Percentiles rank a stretch among this genome's conserved stretches.
Conservation (phyloP, 2,113 vertebrate genomes). For the Microcebus murinus region DNA sequence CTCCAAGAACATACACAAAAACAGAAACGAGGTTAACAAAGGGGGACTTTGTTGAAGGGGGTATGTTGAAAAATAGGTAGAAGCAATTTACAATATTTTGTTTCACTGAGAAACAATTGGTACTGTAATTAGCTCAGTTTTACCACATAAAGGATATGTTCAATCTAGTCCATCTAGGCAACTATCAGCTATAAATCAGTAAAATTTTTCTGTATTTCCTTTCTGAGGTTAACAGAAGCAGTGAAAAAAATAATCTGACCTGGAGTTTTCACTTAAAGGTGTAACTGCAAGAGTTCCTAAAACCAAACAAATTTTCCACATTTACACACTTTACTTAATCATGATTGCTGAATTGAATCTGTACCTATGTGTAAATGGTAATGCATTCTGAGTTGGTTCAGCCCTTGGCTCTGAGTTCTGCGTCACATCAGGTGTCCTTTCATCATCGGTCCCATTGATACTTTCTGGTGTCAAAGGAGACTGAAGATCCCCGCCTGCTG, state of each 20-base stretch:
- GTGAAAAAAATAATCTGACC: constrained; percentile 27
- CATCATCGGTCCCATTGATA: constrained; percentile 96
- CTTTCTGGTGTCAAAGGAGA: constrained; percentile 95
- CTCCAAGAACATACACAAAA: constrained; percentile 37
- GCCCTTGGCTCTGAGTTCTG: constrained; percentile 91
- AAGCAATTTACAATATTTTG: constrained; percentile 5
- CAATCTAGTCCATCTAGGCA: not conserved
- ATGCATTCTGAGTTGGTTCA: constrained; percentile 94
- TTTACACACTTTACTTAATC: constrained; percentile 83
- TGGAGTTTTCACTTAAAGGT: constrained; percentile 60
- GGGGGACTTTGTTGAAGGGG: not conserved
- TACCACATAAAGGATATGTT: constrained; percentile 47
- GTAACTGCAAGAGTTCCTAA: constrained; percentile 23
- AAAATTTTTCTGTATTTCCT: not conserved
- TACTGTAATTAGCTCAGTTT: constrained; percentile 38
- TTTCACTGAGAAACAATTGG: constrained; percentile 14
- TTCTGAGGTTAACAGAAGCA: constrained; percentile 28
- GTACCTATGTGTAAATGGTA: constrained; percentile 96
- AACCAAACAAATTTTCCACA: constrained; percentile 65
- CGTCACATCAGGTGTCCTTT: constrained; percentile 88
- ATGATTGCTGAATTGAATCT: constrained; percentile 86
- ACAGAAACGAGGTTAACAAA: constrained; percentile 41
- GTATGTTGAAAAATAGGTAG: not conserved
- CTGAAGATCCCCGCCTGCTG: constrained; percentile 93
- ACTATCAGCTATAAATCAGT: constrained; percentile 4